Evolutionary conservation across 92 coral and sea anemone genomes (phyloP), one percentile per base, ranked within the genome.

Genomic region (Galaxea fascicularis): DNA sequence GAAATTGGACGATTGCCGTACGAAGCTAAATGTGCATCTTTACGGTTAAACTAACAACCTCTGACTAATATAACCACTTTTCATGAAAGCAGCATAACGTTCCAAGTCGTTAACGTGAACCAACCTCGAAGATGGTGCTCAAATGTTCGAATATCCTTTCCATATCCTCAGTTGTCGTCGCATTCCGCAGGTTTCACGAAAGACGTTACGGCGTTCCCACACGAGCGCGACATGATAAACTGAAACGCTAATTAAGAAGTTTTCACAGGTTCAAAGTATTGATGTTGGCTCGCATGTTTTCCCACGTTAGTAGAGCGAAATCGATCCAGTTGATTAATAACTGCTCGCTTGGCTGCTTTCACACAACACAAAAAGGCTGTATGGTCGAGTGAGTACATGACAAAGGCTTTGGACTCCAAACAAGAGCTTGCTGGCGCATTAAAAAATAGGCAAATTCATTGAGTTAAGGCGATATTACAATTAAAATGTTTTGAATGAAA

Each of bases 281-380:
- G 65, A 79, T 79, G 84, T 82, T 82, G 78, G 71, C 14, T 53
- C 56, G 47, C 86, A 82, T 71, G 76, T 71, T 70, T 71, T 82
- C 30, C 77, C 70, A 82, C 57, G 65, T 51, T 53, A 15, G 46
- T 65, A 58, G 53, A 71, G 69, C 44, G 70, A 82, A 70, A 71
- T 57, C 28, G 78, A 71, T 17, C 46, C 44, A 25, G 35, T 65
- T 58, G 17, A 14, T 57, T 51, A 17, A 12, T 41, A n/a, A 51
- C 25, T 3, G 26, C 24, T 72, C 78, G 71, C 58, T 47, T 79
- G 46, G 41, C 8, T 35, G 70, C 58, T 44, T 59, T 44, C 54
- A 44, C 30, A 17, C 22, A 59, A 71, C 70, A 82, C 78, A 54
- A 57, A 71, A 17, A 57, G 68, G 45, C 1, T 22, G 11, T 26